Base-by-base conservation (phyloP, 1,140 invertebrate species). In the Drosophila tsacasi region DNA sequence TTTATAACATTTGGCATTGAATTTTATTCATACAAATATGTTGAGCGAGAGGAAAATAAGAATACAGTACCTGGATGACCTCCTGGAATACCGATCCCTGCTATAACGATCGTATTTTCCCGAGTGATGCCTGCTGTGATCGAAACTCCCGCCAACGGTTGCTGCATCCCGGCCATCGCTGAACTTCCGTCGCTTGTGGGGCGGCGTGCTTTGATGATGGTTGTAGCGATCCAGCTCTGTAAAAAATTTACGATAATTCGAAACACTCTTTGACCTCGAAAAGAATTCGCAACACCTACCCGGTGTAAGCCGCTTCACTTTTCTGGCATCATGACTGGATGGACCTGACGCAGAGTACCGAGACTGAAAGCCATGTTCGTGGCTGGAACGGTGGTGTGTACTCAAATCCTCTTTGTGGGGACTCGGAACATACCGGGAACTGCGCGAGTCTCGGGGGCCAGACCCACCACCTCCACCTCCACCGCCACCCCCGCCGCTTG, bases 171-270 rank as follows among this genome's bases (percentile, higher is more conserved):
- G 68, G 5, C 69, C 71, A 62, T 91, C 87, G 54, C 59, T 37
- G 19, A 81, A 84, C 86, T 93, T 93, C 76, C 93, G 76, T 15
- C 91, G 91, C 37, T 93, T 92, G 52, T 92, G 90, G 3, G 92
- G 90, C 17, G 93, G 82, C 23, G 93, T 87, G 25, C 71, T 83
- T 10, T 89, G 80, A 47, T 92, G 91, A 57, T 91, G 89, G 32
- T 85, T 86, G 61, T 84, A 91, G 19, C 89, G 87, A 50, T 91
- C 87, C 46, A 91, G 19, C 27, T 87, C 83, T 87, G 35, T 15
- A 74, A 62, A 12, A 8, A 1, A 15, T 23, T 30, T 19, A 15
- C 7, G 15, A 23, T n/a, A 10, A 25, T n/a, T 12, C 39, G 23
- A 61, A 59, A 32, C 23, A 1, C 1, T 7, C 7, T 12, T 35